A percentile compares a stretch with the other conserved stretches of the same genome.
Conservation (phyloP, 1,140 invertebrate species). For the Cyrtorhinus lividipennis region DNA sequence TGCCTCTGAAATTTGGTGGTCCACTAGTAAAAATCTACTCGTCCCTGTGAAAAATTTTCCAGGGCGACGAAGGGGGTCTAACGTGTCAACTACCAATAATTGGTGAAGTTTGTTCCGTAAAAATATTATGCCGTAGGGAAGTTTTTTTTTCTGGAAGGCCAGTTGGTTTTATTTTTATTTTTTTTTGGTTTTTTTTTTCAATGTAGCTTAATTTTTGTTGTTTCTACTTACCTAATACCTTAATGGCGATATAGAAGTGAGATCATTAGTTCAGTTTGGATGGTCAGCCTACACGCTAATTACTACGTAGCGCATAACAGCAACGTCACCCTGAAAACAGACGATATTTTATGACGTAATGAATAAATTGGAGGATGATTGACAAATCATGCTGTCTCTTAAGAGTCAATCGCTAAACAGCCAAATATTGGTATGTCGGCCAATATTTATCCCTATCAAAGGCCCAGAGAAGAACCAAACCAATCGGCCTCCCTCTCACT, state of each 20-base stretch:
- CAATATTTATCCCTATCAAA: too few species aligned
- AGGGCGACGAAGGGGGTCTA: not conserved
- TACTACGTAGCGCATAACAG: not conserved
- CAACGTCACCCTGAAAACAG: not conserved
- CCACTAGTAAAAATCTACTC: not conserved
- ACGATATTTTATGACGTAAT: not conserved
- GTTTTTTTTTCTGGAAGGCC: constrained; percentile 4
- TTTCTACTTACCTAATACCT: not conserved
- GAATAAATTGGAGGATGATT: not conserved
- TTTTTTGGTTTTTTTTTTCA: too few species aligned
- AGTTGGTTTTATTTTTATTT: not conserved
- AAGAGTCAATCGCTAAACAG: too few species aligned
- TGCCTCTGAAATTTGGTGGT: constrained; percentile 1
- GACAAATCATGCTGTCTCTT: not conserved
- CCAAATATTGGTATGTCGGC: too few species aligned
- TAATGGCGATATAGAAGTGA: constrained; percentile 2
- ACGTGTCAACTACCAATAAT: not conserved
- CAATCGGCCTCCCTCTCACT: too few species aligned
- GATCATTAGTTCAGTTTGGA: constrained; percentile 6
- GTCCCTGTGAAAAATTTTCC: too few species aligned
- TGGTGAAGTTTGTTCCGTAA: not conserved
- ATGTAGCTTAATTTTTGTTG: too few species aligned
- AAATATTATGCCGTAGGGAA: not conserved
- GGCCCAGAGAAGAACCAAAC: too few species aligned
- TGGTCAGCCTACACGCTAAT: not conserved